Evolutionary conservation across 2,888 invertebrate species (phyloP), one percentile per base, ranked within the genome.

Genomic region (Nebria brevicollis): DNA sequence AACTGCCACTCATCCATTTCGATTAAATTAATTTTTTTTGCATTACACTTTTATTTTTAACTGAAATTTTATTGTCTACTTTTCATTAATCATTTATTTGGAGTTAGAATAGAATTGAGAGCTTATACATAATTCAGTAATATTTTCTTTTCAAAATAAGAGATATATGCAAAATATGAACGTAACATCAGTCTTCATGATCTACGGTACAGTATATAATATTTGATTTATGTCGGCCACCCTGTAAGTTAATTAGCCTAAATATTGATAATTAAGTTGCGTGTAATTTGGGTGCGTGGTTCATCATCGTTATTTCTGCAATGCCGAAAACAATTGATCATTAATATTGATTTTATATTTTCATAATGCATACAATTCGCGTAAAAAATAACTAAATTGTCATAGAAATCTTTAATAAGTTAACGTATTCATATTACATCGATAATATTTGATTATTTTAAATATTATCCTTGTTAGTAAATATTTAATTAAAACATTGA

Each of bases 221-320:
- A 2, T 5, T 34, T 73, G 79, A 75, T 80, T 82, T 79, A 66
- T 80, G 82, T 82, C 83, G 88, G 86, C 88, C 88, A 87, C 88
- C 88, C 86, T 87, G 87, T 87, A 86, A 86, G 87, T 87, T 87
- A 87, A 88, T 88, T 88, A 87, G 87, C 85, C 54, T 54, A 66
- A 78, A 66, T 78, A 41, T 54, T 73, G 66, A 66, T 73, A 78
- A 78, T 78, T 73, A 73, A 78, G 78, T 66, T 78, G 54, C 54
- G 54, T 54, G 54, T 54, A 54, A 54, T 54, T 54, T 54, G 54
- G 54, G 54, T 54, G 54, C 54, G 54, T 54, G 54, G 8, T 54
- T 54, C 8, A 54, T 54, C 54, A 54, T 11, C 54, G 20, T 20
- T 20, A 20, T 20, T 20, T 54, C 8, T 54, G 13, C 11, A 54